Evolutionary conservation across 2,797 vertebrate genomes (phyloP).

Genomic region (Coracias cyanogaster): DNA sequence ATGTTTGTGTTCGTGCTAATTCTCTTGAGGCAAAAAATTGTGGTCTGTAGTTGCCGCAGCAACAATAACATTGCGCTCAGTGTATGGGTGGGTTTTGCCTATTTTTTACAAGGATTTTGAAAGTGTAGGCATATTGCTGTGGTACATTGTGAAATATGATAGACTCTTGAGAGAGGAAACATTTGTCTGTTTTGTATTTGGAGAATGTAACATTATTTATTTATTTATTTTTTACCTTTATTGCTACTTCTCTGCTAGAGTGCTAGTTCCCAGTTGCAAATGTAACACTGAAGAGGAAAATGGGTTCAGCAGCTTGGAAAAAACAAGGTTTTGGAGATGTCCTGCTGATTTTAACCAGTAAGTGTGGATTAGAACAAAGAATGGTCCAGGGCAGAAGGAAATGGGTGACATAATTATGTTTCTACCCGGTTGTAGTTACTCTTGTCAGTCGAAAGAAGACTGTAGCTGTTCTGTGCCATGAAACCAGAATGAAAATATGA

Average conservation of each 20-base stretch:
- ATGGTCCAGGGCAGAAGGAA: neutral
- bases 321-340: neutral
- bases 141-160: neutral
- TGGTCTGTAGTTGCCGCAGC: slow-evolving; percentile 31
- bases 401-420: neutral
- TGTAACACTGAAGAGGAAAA: neutral
- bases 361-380: neutral
- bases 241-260: neutral
- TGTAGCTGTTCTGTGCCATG: neutral
- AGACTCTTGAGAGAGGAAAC: neutral
- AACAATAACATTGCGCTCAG: slow-evolving; percentile 9
- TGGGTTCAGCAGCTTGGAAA: neutral
- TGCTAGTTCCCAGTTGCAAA: neutral
- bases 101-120: neutral
- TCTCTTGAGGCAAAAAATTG: neutral
- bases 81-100: neutral
- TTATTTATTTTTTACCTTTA: neutral
- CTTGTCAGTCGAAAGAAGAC: neutral
- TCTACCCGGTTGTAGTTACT: neutral
- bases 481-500: neutral
- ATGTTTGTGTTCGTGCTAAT: neutral
- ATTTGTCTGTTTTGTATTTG: neutral
- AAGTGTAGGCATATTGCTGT: slow-evolving; percentile 4
- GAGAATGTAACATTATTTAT: neutral
- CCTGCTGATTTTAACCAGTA: neutral